These are phyloP conservation scores for Drosophila percnosoma DNA, from an alignment of 2,888 invertebrate genomes.

Conservation along the genomic window DNA sequence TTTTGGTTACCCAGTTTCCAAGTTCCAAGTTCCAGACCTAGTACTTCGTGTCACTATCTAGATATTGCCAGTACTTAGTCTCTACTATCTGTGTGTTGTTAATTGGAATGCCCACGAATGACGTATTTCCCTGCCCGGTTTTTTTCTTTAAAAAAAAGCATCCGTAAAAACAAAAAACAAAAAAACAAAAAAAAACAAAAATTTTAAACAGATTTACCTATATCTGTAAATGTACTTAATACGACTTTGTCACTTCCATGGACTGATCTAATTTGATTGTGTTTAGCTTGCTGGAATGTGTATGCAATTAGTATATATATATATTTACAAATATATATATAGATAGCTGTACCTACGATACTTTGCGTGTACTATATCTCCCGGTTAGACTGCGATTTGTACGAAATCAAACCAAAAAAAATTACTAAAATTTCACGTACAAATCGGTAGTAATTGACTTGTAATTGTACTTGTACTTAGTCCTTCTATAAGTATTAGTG, in stretches of 20 bases:
- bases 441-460: constrained; percentile 37
- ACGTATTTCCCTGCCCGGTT: constrained; percentile 50
- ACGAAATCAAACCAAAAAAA: constrained; percentile 41
- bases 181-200: constrained; percentile 4
- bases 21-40: constrained; percentile 53
- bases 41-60: constrained; percentile 57
- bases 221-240: constrained; percentile 64
- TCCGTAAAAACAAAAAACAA: constrained; percentile 29
- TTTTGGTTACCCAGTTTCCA: constrained; percentile 63
- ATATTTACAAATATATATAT: constrained; percentile 13
- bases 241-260: constrained; percentile 45
- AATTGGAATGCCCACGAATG: constrained; percentile 64
- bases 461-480: constrained; percentile 27
- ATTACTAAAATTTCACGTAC: constrained; percentile 47
- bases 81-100: constrained; percentile 37
- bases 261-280: constrained; percentile 55
- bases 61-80: constrained; percentile 56
- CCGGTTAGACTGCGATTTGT: constrained; percentile 53
- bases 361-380: constrained; percentile 47
- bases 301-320: constrained; percentile 58
- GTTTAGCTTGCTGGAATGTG: constrained; percentile 72
- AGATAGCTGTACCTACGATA: constrained; percentile 39
- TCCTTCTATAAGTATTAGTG: constrained; percentile 21
- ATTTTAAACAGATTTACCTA: constrained; percentile 40
- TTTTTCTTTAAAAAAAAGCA: constrained; percentile 41